Base-by-base conservation (phyloP, 2,113 vertebrate species). In the Coryphaenoides rupestris region DNA sequence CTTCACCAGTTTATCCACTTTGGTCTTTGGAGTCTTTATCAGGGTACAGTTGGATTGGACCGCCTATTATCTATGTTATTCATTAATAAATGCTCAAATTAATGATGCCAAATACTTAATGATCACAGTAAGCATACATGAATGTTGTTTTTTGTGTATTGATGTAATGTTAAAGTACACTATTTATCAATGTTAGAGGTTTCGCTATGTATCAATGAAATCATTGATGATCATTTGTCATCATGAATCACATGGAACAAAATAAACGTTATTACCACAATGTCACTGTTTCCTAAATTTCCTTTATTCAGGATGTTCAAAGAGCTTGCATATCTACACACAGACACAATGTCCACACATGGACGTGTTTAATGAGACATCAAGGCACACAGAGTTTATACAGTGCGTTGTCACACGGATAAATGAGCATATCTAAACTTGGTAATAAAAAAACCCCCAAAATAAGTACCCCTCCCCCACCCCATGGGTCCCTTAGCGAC, bases 11-110 rank as follows among this genome's bases (percentile, higher is more conserved):
- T n/a, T n/a, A 10, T 40, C 1, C 6, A 40, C 33, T 40, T 7
- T 7, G 28, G 33, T 0, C 5, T 12, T n/a, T 40, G 33, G 4
- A 9, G 15, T 61, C 52, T 66, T 62, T 46, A 50, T 63, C 58
- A 74, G 69, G 57, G 58, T 70, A 72, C 49, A 63, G 46, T 69
- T 70, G n/a, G 5, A 33, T 68, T 50, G 19, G 61, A 5, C 46
- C 1, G 13, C 52, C 62, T 65, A 16, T 40, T 3, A 55, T 65
- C 54, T 56, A 21, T 14, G 14, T 22, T n/a, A 2, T 28, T 26
- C 24, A 6, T 6, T 3, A 3, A 26, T 26, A 3, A 21, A 50
- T 16, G 9, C 13, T 3, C 46, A 3, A 47, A 47, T 2, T 58
- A 59, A 47, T 73, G 40, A 52, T 60, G 73, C 26, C 49, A 54